Evolutionary conservation across 2,888 invertebrate species (phyloP).

Genomic region (Osmoderma eremita): DNA sequence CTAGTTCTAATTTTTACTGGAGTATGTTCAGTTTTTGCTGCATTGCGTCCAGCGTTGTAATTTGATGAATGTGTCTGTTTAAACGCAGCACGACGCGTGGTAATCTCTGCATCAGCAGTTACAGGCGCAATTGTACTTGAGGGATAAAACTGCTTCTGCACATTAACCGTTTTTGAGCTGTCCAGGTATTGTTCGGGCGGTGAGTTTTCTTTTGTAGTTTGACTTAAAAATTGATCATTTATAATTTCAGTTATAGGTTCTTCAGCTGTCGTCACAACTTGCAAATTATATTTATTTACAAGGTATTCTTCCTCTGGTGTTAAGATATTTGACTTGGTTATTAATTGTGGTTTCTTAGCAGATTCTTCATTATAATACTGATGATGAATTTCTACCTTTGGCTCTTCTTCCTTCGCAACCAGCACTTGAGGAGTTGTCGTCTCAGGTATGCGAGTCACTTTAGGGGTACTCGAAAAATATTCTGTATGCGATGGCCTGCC

Average conservation of each 20-base stretch:
- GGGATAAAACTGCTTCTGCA: slow-evolving; percentile 3
- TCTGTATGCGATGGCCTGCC: slow-evolving; percentile 51
- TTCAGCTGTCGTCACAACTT: slow-evolving; percentile 18
- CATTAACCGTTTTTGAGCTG: slow-evolving; percentile 14
- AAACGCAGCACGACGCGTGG: not conserved
- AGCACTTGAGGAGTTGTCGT: slow-evolving; percentile 25
- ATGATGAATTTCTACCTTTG: slow-evolving; percentile 12
- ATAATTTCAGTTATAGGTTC: slow-evolving; percentile 23
- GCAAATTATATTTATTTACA: slow-evolving; percentile 40
- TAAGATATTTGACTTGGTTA: slow-evolving; percentile 37
- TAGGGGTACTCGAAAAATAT: slow-evolving; percentile 17
- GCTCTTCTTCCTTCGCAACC: not conserved
- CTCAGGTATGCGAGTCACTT: slow-evolving; percentile 16
- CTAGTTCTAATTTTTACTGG: slow-evolving; percentile 41
- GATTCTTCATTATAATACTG: slow-evolving; percentile 20
- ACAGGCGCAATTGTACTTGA: slow-evolving; percentile 5
- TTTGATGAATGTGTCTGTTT: slow-evolving; percentile 31
- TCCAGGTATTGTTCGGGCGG: slow-evolving; percentile 20
- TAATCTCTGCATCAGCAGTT: slow-evolving; percentile 24
- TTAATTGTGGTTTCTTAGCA: slow-evolving; percentile 35
- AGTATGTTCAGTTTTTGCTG: slow-evolving; percentile 6
- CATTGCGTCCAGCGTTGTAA: slow-evolving; percentile 32
- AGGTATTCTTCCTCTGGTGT: slow-evolving; percentile 42
- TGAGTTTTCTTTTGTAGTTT: not conserved
- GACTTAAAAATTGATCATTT: slow-evolving; percentile 1